phyloP scores from a whole-genome alignment of 1,140 invertebrate species.

The Pectinophora gossypiella region DNA sequence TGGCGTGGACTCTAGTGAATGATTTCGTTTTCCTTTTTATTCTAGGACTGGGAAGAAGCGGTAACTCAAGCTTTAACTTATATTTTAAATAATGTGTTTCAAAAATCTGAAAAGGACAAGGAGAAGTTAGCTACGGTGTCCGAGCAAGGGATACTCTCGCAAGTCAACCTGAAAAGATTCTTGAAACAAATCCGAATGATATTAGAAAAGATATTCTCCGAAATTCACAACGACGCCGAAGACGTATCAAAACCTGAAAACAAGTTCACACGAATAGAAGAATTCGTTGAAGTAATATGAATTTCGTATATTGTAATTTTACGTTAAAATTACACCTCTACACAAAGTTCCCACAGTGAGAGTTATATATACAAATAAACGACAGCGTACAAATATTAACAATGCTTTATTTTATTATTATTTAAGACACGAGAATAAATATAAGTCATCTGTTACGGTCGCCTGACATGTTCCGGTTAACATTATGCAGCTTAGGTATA shows the following conservation, averaged over 20 bases:
- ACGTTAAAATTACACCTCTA: background rate
- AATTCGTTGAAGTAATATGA: slow-evolving; percentile 62
- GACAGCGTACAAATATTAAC: slow-evolving; percentile 34
- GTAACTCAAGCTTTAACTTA: slow-evolving; percentile 49
- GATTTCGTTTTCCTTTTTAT: too few species aligned
- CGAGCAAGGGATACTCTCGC: slow-evolving; percentile 56
- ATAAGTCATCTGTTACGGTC: too few species aligned
- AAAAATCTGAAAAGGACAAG: slow-evolving; percentile 60
- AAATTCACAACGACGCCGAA: slow-evolving; percentile 12
- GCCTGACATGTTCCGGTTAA: too few species aligned
- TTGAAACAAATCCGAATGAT: slow-evolving; percentile 52
- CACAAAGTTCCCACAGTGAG: background rate
- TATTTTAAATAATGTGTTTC: slow-evolving; percentile 50
- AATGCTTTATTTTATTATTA: slow-evolving; percentile 25
- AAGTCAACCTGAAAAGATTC: slow-evolving; percentile 54
- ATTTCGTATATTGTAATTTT: background rate
- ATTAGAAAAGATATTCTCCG: slow-evolving; percentile 44
- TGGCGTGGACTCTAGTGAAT: too few species aligned
- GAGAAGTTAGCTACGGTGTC: slow-evolving; percentile 55
- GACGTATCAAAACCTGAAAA: slow-evolving; percentile 11
- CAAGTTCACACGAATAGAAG: slow-evolving; percentile 46
- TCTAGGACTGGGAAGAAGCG: slow-evolving; percentile 61
- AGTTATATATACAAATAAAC: slow-evolving; percentile 18
- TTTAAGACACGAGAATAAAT: background rate
- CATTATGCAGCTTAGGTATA: too few species aligned